These are phyloP conservation scores for Hemichromis elongatus DNA, from an alignment of 2,113 vertebrate species.

Conservation along the genomic window DNA sequence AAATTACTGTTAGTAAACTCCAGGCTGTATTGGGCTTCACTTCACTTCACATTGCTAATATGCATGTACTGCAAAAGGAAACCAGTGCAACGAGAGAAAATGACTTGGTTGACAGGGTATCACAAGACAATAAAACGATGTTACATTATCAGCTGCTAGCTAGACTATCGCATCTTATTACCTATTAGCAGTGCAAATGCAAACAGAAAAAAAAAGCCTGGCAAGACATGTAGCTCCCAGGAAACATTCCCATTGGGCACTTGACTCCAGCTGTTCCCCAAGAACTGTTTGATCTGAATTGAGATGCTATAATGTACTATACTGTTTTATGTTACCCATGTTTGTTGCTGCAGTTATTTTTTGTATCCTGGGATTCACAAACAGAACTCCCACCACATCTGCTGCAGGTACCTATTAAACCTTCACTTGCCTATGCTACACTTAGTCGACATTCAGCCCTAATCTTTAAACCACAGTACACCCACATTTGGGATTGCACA, in stretches of 20 bases:
- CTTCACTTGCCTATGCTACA: conserved; percentile 14
- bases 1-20: neutral
- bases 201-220: neutral
- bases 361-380: neutral
- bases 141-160: neutral
- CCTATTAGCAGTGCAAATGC: neutral
- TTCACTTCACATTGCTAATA: neutral
- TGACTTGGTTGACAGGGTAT: neutral
- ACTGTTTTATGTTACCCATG: neutral
- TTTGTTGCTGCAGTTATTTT: neutral
- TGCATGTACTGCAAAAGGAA: neutral
- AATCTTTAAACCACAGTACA: conserved; percentile 32
- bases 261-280: neutral
- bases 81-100: neutral
- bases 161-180: neutral
- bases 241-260: neutral
- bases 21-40: neutral
- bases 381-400: neutral
- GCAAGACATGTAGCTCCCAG: neutral
- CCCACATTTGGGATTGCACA: conserved; percentile 42
- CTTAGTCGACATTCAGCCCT: conserved; percentile 15
- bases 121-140: neutral
- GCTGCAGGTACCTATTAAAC: conserved; percentile 14
- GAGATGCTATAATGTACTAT: neutral
- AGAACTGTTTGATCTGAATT: neutral